Base-by-base conservation (phyloP, 2,113 vertebrate genomes). In the Catharus fuscescens region DNA sequence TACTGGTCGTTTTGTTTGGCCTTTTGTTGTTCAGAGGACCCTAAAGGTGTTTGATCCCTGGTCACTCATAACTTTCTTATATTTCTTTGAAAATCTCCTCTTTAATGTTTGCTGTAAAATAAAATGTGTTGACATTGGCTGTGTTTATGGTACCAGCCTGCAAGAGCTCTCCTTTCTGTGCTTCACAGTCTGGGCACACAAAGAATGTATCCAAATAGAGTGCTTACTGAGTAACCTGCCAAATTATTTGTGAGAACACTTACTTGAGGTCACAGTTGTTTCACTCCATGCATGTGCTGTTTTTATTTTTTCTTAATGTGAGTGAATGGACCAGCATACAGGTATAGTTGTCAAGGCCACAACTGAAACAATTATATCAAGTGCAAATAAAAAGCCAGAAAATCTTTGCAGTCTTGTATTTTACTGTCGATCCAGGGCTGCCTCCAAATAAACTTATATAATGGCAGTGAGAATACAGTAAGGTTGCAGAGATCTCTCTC, bases 11-110 rank as follows among this genome's bases (percentile, higher is more conserved):
- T 96, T 85, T 82, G 42, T 52, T 95, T 90, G 88, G 72, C 71
- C 38, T 73, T 54, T n/a, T 72, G 42, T 67, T 88, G 21, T 90
- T 91, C n/a, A 88, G 74, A 87, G 54, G 28, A 93, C 2, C 44
- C 62, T 48, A 66, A 90, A 87, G 59, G 84, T 91, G 84, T 92
- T 89, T 65, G 88, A 92, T 92, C 61, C 90, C 81, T 69, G 21
- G 64, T 56, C 0, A 1, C 50, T 89, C 79, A 54, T 91, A 73
- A 59, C 26, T 95, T 90, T 81, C 78, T 79, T 70, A 60, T 4
- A 12, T 61, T 92, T 89, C 73, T 95, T 96, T 90, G 91, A 95
- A 87, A 88, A 82, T 52, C 50, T 85, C 8, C 34, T 71, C 32
- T 95, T 95, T 85, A 90, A 52, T 77, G 50, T 72, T 69, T 59